Base-by-base conservation (phyloP, 2,797 vertebrate species). In the Helicolenus hilgendorfi region DNA sequence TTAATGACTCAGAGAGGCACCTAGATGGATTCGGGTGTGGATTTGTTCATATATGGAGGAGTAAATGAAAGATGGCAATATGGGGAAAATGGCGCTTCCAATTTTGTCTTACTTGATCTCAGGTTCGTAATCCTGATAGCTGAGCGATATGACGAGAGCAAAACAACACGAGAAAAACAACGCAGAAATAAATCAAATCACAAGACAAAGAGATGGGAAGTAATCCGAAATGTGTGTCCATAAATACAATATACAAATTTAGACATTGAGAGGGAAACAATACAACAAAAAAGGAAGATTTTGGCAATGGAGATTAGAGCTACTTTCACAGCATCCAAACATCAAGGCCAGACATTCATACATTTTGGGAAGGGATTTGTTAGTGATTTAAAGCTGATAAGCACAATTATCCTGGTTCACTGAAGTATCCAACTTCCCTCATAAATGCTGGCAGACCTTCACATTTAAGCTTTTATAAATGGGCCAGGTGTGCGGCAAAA, bases 101-200 rank as follows among this genome's bases (percentile, higher is more conserved):
- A 93, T 96, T 98, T 97, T 97, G 98, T 97, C 98, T 99, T 99
- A 99, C 98, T 99, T 99, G 98, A 98, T 98, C 96, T 98, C 98
- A 94, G 98, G 98, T 97, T 98, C 97, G 96, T 98, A 98, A 98
- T 98, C 98, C 98, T 98, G 98, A 98, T 98, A 98, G 98, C 98
- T 99, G 98, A 97, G 98, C 95, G 95, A 96, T 94, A 96, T 94
- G 18, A 79, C 22, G 15, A 84, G 72, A 84, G 79, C 64, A 97
- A 96, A 96, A 96, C 92, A 83, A 95, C 87, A 92, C 77, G 84
- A 84, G 75, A 72, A 81, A 84, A 84, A 85, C 14, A 74, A 56
- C 20, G n/a, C 60, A 92, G 75, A 84, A 82, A 92, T 56, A 77
- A 93, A 91, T 77, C 9, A 86, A 71, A 77, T 77, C 69, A 81